A percentile compares a stretch with the other conserved stretches of the same genome.
These are phyloP conservation scores for Heliothis subflexa DNA, from an alignment of 1,140 invertebrate genomes.

Conservation along the genomic window DNA sequence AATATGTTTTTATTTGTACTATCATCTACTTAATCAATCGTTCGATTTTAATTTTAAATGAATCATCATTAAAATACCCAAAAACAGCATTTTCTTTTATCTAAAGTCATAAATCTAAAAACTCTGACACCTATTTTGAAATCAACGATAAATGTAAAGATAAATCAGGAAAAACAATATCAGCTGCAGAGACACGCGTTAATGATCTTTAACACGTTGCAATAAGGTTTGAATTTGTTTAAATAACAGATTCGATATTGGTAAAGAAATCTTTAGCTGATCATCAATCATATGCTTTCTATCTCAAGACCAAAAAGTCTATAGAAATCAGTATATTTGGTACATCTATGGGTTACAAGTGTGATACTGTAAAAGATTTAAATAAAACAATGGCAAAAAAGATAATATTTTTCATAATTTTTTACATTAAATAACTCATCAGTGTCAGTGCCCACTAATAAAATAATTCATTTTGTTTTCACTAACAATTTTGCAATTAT, in stretches of 20 bases:
- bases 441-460: neutral
- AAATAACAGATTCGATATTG: neutral
- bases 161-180: conserved; percentile 4
- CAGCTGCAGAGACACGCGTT: neutral
- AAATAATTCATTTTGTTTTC: conserved; percentile 42
- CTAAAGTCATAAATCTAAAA: conserved; percentile 24
- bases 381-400: neutral
- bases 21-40: too few relatives aligned
- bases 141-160: conserved; percentile 1
- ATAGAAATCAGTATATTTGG: neutral
- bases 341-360: conserved; percentile 10
- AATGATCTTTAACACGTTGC: neutral
- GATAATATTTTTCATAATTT: neutral
- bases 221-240: neutral
- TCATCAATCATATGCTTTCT: conserved; percentile 21
- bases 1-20: too few relatives aligned
- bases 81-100: neutral
- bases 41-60: too few relatives aligned
- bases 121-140: conserved; percentile 8
- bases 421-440: conserved; percentile 1
- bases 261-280: neutral
- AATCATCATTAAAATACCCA: neutral
- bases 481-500: conserved; percentile 31
- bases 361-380: neutral
- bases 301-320: neutral